Conservation (phyloP, 1,140 invertebrate species). For the Armadillidium nasatum region DNA sequence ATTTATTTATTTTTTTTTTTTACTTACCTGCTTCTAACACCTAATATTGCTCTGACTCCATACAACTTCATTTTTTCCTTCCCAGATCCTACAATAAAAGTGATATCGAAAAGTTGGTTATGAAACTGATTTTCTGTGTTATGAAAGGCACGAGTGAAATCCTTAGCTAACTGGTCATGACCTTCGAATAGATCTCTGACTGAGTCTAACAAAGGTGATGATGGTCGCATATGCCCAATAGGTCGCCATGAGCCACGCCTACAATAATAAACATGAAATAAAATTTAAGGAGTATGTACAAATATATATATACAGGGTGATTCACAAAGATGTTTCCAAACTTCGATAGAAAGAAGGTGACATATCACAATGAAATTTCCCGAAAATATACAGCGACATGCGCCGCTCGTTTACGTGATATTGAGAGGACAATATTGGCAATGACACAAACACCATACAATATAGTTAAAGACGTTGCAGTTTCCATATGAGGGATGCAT, state of each 20-base stretch:
- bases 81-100: constrained; percentile 82
- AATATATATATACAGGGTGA: too few relatives aligned
- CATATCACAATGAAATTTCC: too few relatives aligned
- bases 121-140: constrained; percentile 62
- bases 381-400: too few relatives aligned
- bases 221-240: constrained; percentile 87
- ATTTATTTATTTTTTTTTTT: not conserved
- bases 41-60: constrained; percentile 82
- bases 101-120: constrained; percentile 83
- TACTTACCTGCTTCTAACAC: constrained; percentile 75
- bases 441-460: too few relatives aligned
- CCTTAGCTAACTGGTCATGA: constrained; percentile 86
- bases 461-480: too few relatives aligned
- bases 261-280: constrained; percentile 40
- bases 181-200: constrained; percentile 88
- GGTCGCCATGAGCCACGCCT: constrained; percentile 84
- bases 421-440: too few relatives aligned
- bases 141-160: constrained; percentile 83
- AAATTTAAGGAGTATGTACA: too few relatives aligned
- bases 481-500: too few relatives aligned
- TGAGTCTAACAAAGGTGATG: constrained; percentile 83
- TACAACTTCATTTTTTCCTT: constrained; percentile 85
- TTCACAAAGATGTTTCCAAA: too few relatives aligned
- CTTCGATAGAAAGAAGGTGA: too few relatives aligned
- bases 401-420: too few relatives aligned